Conservation (phyloP, 2,888 invertebrate genomes). For the Acanthococcus lagerstroemiae region DNA sequence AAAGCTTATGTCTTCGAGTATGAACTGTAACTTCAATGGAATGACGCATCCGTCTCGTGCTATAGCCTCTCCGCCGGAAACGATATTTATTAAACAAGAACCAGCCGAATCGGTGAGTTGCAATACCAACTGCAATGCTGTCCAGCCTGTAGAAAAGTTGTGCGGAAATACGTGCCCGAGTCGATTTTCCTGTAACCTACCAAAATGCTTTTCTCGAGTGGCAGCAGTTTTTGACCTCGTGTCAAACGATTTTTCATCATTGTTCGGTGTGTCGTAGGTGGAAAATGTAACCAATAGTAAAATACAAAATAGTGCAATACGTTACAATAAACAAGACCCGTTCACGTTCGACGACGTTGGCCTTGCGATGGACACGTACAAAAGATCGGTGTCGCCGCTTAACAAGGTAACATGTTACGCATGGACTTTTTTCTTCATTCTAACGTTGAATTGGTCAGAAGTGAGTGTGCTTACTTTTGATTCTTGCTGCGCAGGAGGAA, state of each 20-base stretch:
- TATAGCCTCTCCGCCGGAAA: conserved; percentile 10
- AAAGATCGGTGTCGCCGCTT: conserved; percentile 16
- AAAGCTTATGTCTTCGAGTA: not conserved
- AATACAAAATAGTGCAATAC: conserved; percentile 8
- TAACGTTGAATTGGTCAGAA: too few species aligned
- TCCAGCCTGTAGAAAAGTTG: not conserved
- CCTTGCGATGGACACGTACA: not conserved
- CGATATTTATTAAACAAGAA: conserved; percentile 23
- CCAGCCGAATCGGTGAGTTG: not conserved
- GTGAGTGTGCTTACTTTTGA: too few species aligned
- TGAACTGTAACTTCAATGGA: not conserved
- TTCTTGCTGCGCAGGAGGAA: conserved; percentile 39
- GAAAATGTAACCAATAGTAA: not conserved
- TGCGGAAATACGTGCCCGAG: too few species aligned
- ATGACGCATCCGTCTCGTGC: not conserved
- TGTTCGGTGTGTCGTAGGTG: too few species aligned
- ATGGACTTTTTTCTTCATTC: too few species aligned
- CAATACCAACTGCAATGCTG: too few species aligned
- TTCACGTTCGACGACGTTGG: conserved; percentile 14
- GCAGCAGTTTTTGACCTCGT: not conserved
- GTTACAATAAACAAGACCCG: conserved; percentile 9
- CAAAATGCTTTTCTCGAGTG: not conserved
- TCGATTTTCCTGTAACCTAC: too few species aligned
- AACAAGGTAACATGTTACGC: conserved; percentile 5
- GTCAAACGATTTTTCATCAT: not conserved